phyloP scores from a whole-genome alignment of 1,140 invertebrate species.

The Diploscapter pachys region DNA sequence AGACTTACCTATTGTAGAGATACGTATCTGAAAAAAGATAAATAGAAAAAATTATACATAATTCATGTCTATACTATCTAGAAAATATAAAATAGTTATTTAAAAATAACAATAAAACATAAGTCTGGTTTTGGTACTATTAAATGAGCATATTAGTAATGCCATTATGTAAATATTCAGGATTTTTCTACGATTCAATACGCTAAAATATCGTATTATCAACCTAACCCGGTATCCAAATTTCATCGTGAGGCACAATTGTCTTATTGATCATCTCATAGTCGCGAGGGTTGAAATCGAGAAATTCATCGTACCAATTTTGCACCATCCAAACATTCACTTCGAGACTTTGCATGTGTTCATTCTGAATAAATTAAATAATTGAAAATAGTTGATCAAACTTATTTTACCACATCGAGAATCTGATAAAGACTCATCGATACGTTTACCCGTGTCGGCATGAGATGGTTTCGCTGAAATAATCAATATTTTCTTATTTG shows the following conservation, averaged over 20 bases:
- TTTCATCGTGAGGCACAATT: slow-evolving; percentile 54
- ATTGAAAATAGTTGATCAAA: not conserved
- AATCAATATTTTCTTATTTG: not conserved
- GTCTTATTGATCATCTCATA: slow-evolving; percentile 57
- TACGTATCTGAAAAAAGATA: slow-evolving; percentile 41
- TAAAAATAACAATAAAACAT: too few relatives aligned
- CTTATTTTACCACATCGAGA: slow-evolving; percentile 46
- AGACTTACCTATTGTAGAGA: slow-evolving; percentile 47
- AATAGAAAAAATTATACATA: too few relatives aligned
- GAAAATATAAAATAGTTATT: too few relatives aligned
- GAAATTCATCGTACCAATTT: slow-evolving; percentile 56
- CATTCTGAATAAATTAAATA: slow-evolving; percentile 35
- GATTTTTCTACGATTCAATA: too few relatives aligned
- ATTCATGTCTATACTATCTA: too few relatives aligned
- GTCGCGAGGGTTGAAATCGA: slow-evolving; percentile 48
- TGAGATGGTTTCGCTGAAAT: slow-evolving; percentile 34
- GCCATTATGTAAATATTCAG: too few relatives aligned
- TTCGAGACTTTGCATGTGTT: slow-evolving; percentile 45
- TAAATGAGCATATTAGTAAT: too few relatives aligned
- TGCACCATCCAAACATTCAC: slow-evolving; percentile 59
- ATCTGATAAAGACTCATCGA: slow-evolving; percentile 56
- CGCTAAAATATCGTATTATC: too few relatives aligned
- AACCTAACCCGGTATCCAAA: slow-evolving; percentile 45
- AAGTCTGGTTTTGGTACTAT: too few relatives aligned
- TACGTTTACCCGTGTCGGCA: slow-evolving; percentile 49